These are phyloP conservation scores for Drosophila sp. DNA, from an alignment of 1,140 invertebrate species.

Conservation along the genomic window DNA sequence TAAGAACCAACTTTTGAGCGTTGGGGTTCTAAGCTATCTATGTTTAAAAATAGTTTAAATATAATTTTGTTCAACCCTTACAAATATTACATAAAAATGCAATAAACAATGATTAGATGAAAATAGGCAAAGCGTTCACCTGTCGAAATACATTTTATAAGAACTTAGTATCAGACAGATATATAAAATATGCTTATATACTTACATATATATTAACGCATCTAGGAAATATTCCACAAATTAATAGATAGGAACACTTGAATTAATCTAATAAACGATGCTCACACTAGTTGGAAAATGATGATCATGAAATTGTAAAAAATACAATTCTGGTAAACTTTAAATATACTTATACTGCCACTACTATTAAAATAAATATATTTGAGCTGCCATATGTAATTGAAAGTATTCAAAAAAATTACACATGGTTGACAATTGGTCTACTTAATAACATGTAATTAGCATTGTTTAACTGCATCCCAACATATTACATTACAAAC, in stretches of 20 bases:
- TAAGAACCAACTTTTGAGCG: no score
- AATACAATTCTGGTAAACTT: background rate
- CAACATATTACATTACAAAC: background rate
- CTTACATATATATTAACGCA: background rate
- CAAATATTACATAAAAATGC: no score
- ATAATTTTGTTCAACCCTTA: no score
- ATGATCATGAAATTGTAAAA: background rate
- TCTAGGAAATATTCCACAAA: conserved; percentile 47
- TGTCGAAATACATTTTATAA: no score
- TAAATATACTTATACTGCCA: no score
- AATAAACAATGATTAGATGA: no score
- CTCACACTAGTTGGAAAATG: background rate
- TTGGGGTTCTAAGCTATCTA: no score
- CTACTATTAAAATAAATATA: no score
- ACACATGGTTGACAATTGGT: conserved; percentile 4
- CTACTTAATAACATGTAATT: conserved; percentile 1
- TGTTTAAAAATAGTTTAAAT: no score
- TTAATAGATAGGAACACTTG: conserved; percentile 42
- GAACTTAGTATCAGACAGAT: no score
- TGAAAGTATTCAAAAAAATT: background rate
- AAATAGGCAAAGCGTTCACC: no score
- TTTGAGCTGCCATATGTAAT: background rate
- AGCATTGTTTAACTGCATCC: conserved; percentile 7
- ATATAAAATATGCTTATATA: no score
- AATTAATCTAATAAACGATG: conserved; percentile 11